These are phyloP conservation scores for Teleogryllus oceanicus DNA, from an alignment of 2,888 invertebrate genomes.

Conservation along the genomic window DNA sequence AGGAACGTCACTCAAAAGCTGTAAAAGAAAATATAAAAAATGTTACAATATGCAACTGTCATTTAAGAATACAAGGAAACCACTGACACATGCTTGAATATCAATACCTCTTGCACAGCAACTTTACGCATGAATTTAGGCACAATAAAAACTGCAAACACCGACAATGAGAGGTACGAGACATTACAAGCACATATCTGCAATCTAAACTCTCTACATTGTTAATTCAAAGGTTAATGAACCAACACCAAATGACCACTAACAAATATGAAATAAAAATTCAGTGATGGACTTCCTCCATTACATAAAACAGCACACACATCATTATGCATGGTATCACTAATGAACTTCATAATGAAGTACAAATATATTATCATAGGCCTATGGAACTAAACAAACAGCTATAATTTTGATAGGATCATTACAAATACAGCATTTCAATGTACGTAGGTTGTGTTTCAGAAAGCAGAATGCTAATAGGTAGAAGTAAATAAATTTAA, in stretches of 20 bases:
- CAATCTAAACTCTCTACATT: neutral
- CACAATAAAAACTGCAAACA: constrained; percentile 1
- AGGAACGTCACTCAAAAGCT: constrained; percentile 37
- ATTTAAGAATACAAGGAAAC: too few relatives aligned
- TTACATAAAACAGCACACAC: constrained; percentile 18
- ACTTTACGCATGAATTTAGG: neutral
- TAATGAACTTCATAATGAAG: neutral
- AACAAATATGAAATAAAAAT: constrained; percentile 21
- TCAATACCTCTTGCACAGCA: too few relatives aligned
- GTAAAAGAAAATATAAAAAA: constrained; percentile 31
- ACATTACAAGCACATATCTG: neutral
- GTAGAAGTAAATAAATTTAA: too few relatives aligned
- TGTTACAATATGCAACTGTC: too few relatives aligned
- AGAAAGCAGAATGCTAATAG: too few relatives aligned
- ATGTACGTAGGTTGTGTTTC: too few relatives aligned
- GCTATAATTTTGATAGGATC: too few relatives aligned
- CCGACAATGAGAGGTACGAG: neutral
- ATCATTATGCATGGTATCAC: neutral
- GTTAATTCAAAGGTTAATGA: neutral
- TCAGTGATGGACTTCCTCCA: constrained; percentile 33
- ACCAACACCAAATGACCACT: neutral
- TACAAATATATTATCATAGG: too few relatives aligned
- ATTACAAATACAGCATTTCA: too few relatives aligned
- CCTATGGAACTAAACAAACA: too few relatives aligned
- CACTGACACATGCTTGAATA: too few relatives aligned